Conservation (phyloP, 2,888 invertebrate species). For the Aporophyla lueneburgensis region DNA sequence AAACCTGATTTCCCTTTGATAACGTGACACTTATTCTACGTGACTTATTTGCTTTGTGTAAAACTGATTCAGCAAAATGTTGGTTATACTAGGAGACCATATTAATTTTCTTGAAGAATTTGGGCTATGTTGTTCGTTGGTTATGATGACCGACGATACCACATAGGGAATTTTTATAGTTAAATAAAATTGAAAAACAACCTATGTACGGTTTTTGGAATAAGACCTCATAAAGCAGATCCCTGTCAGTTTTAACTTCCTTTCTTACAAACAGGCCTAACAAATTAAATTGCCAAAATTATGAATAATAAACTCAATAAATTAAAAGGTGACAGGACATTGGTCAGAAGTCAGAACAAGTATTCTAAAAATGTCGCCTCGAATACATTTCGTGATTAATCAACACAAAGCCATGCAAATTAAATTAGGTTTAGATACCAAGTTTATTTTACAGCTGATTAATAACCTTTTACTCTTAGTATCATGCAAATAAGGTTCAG, state of each 20-base stretch:
- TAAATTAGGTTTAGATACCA: conserved; percentile 76
- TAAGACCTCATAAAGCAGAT: conserved; percentile 48
- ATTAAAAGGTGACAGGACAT: conserved; percentile 54
- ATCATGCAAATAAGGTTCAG: neutral
- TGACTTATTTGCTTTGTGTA: neutral
- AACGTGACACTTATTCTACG: neutral
- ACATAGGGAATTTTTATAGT: neutral
- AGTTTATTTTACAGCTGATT: neutral
- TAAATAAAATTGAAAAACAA: neutral
- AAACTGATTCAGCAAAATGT: neutral
- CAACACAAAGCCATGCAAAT: conserved; percentile 80
- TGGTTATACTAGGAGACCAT: neutral
- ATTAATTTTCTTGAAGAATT: neutral
- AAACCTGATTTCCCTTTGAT: neutral
- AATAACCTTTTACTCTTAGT: neutral
- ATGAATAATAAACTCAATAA: conserved; percentile 61
- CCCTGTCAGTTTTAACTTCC: conserved; percentile 5
- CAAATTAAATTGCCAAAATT: conserved; percentile 47
- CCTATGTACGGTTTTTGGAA: conserved; percentile 4
- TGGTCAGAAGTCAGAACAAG: conserved; percentile 56
- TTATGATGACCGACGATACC: neutral
- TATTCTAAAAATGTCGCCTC: conserved; percentile 77
- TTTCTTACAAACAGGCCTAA: conserved; percentile 37
- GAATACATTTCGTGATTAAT: conserved; percentile 77
- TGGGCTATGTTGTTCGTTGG: neutral